phyloP scores from a whole-genome alignment of 2,113 vertebrate genomes.

The Vombatus ursinus region DNA sequence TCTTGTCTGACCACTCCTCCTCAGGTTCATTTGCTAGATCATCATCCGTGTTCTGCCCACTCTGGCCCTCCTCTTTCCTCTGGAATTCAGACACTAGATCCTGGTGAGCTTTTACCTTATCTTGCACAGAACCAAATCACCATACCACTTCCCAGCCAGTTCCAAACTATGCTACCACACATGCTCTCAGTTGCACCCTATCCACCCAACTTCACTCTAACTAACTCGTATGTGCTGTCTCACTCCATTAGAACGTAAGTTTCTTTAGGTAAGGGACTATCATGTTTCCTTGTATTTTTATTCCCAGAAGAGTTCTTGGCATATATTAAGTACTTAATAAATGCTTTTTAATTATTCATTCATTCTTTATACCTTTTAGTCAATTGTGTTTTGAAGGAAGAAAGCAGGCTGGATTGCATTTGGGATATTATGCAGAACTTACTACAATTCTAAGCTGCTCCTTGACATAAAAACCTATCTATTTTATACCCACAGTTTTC shows the following conservation, averaged over 20 bases:
- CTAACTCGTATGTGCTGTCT: background rate
- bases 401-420: background rate
- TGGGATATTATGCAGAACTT: background rate
- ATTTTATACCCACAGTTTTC: background rate
- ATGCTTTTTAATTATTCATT: background rate
- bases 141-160: background rate
- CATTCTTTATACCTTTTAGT: background rate
- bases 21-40: background rate
- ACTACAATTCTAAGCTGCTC: background rate
- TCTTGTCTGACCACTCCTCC: background rate
- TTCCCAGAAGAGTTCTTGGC: background rate
- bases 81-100: background rate
- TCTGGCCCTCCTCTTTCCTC: background rate
- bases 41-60: background rate
- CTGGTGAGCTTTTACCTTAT: background rate
- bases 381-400: background rate
- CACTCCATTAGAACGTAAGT: background rate
- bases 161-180: background rate
- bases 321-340: background rate
- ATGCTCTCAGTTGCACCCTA: background rate
- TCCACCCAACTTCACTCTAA: background rate
- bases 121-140: background rate
- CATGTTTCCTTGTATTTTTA: background rate
- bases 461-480: background rate
- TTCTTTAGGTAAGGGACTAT: background rate